Percentiles rank a stretch among this genome's conserved stretches.
These are phyloP conservation scores for Grammomys dolichurus DNA, from an alignment of 2,113 vertebrate genomes.

Conservation along the genomic window DNA sequence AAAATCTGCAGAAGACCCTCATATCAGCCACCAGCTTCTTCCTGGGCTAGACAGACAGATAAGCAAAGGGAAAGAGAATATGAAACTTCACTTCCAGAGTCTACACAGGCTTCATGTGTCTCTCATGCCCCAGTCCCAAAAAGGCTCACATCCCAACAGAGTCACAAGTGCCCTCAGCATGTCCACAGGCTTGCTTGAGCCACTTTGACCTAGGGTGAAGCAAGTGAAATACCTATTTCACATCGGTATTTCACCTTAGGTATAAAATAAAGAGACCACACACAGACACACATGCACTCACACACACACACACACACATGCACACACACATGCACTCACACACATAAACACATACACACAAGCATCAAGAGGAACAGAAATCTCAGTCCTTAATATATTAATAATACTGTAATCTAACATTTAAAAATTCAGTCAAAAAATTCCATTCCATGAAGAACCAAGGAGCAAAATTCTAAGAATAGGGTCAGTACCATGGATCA, in stretches of 20 bases:
- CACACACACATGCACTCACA: neutral
- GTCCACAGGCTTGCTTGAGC: neutral
- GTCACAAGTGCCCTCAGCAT: neutral
- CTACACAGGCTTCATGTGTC: rapidly evolving
- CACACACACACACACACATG: too few species aligned
- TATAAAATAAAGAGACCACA: neutral
- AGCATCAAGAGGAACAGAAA: neutral
- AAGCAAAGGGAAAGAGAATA: too few species aligned
- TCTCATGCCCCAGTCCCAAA: neutral
- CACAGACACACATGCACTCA: neutral
- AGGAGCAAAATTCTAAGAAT: neutral
- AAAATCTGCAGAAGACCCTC: neutral
- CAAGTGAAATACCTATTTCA: neutral
- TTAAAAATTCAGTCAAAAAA: neutral
- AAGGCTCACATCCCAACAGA: neutral
- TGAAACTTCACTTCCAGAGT: neutral
- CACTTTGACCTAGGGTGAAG: neutral
- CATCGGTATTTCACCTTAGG: neutral
- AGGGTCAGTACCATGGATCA: too few species aligned
- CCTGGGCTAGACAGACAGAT: neutral
- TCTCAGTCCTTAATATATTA: neutral
- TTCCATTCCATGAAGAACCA: neutral
- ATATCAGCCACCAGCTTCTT: rapidly evolving
- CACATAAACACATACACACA: neutral
- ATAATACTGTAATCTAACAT: neutral